Percentiles rank a stretch among this genome's conserved stretches.
These are phyloP conservation scores for Tupaia tana DNA, from an alignment of 2,113 vertebrate species.

Conservation along the genomic window DNA sequence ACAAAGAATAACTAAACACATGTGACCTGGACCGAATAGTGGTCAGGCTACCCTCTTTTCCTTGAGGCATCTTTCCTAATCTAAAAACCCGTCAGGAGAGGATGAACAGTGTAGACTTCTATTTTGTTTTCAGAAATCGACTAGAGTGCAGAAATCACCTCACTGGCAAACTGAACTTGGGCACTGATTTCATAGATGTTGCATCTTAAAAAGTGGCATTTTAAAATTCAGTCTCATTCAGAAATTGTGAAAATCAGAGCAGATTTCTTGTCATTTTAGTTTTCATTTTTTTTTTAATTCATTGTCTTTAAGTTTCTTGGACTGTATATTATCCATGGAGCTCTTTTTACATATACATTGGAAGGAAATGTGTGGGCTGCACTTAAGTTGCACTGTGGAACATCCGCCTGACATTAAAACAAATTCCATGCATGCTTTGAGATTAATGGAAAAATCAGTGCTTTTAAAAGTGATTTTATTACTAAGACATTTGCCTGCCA, in stretches of 20 bases:
- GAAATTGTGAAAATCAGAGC: slow-evolving; percentile 29
- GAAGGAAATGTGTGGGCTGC: slow-evolving; percentile 38
- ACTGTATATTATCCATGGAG: neutral
- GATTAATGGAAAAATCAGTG: slow-evolving; percentile 78
- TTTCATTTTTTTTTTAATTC: neutral
- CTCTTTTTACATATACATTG: neutral
- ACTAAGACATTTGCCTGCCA: slow-evolving; percentile 77
- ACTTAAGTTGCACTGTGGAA: slow-evolving; percentile 48
- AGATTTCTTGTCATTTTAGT: neutral
- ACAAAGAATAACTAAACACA: slow-evolving; percentile 30
- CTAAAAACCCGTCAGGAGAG: neutral
- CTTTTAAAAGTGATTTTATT: slow-evolving; percentile 76
- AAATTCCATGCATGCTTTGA: slow-evolving; percentile 73
- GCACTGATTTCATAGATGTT: neutral
- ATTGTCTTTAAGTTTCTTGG: neutral
- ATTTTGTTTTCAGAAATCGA: slow-evolving; percentile 20
- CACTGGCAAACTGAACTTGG: neutral
- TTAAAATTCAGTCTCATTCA: neutral
- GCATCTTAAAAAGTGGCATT: neutral
- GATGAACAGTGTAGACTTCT: neutral
- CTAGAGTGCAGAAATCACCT: neutral
- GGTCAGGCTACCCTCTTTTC: neutral
- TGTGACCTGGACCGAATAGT: neutral
- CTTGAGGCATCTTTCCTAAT: neutral
- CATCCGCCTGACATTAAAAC: slow-evolving; percentile 7